Percentiles rank a stretch among this genome's conserved stretches.
Evolutionary conservation across 2,888 invertebrate species (phyloP).

Genomic region (Ichneumoninae sp.): DNA sequence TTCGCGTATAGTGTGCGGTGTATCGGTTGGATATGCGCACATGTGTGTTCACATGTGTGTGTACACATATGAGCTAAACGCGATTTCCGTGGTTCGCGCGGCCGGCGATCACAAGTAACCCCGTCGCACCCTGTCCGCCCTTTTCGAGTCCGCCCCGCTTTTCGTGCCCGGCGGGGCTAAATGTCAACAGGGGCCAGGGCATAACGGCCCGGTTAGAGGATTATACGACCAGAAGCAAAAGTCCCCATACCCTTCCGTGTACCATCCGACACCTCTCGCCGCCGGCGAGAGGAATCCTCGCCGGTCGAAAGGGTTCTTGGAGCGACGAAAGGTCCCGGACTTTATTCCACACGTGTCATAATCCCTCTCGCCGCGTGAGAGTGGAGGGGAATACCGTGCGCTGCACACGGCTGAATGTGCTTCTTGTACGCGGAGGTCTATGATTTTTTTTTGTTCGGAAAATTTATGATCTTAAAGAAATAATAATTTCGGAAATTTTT

Average conservation of each 20-base stretch:
- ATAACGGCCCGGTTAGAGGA: conserved; percentile 78
- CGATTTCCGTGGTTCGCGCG: conserved; percentile 30
- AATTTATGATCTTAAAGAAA: background rate
- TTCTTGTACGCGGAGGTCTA: too few species aligned
- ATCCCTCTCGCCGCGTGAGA: conserved; percentile 79
- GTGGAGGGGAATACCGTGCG: conserved; percentile 11
- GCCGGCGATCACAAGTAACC: conserved; percentile 42
- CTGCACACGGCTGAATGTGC: background rate
- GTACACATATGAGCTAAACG: conserved; percentile 17
- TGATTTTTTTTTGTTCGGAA: background rate
- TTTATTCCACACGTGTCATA: conserved; percentile 79
- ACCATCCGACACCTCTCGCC: conserved; percentile 44
- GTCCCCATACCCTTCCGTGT: conserved; percentile 4
- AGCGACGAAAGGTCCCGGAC: conserved; percentile 82
- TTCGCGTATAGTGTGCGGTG: conserved; percentile 2
- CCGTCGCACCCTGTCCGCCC: conserved; percentile 52
- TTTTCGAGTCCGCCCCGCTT: conserved; percentile 30
- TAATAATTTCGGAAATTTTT: too few species aligned
- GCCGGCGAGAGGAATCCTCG: conserved; percentile 64
- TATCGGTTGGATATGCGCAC: background rate
- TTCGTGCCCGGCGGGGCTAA: conserved; percentile 75
- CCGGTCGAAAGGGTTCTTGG: conserved; percentile 58
- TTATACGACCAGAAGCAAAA: conserved; percentile 67
- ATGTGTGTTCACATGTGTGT: background rate
- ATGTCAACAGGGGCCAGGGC: conserved; percentile 79